Percentiles rank a stretch among this genome's conserved stretches.
Evolutionary conservation across 30 jellyfish, hydroid and myxozoan genomes (phyloP).

Genomic region (Hydra vulgaris): DNA sequence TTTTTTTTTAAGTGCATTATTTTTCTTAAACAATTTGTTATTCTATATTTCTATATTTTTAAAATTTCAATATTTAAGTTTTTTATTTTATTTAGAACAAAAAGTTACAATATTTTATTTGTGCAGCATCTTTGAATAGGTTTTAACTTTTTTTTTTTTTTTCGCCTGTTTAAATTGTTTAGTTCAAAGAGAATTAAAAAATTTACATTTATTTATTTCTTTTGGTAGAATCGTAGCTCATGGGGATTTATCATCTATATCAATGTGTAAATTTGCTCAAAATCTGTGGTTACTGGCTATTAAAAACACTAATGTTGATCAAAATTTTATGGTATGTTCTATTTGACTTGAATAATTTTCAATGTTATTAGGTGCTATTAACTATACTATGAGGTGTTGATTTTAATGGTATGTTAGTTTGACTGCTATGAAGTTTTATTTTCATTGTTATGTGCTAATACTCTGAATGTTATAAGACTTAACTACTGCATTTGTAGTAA

Average conservation of each 20-base stretch:
- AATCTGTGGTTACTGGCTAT: constrained; percentile 57
- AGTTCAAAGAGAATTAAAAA: too few relatives aligned
- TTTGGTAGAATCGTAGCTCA: constrained; percentile 26
- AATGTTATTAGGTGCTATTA: too few relatives aligned
- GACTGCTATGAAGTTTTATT: too few relatives aligned
- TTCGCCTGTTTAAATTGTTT: too few relatives aligned
- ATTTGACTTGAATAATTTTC: too few relatives aligned
- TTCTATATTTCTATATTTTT: neutral
- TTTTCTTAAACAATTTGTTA: too few relatives aligned
- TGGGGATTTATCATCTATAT: constrained; percentile 42
- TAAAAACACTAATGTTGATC: constrained; percentile 34
- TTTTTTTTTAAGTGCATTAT: too few relatives aligned
- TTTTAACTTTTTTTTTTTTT: neutral
- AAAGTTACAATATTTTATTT: constrained; percentile 46
- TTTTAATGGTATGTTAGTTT: too few relatives aligned
- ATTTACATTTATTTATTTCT: neutral
- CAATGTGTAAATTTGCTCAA: constrained; percentile 37
- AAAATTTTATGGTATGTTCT: constrained; percentile 35
- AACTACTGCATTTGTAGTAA: too few relatives aligned
- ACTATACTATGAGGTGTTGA: too few relatives aligned
- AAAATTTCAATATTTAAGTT: neutral
- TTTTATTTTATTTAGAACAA: constrained; percentile 31
- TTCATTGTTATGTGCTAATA: too few relatives aligned
- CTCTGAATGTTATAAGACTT: too few relatives aligned
- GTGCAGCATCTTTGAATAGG: constrained; percentile 58